Evolutionary conservation across 2,888 invertebrate genomes (phyloP), one percentile per base, ranked within the genome.

Genomic region (Diloba caeruleocephala): DNA sequence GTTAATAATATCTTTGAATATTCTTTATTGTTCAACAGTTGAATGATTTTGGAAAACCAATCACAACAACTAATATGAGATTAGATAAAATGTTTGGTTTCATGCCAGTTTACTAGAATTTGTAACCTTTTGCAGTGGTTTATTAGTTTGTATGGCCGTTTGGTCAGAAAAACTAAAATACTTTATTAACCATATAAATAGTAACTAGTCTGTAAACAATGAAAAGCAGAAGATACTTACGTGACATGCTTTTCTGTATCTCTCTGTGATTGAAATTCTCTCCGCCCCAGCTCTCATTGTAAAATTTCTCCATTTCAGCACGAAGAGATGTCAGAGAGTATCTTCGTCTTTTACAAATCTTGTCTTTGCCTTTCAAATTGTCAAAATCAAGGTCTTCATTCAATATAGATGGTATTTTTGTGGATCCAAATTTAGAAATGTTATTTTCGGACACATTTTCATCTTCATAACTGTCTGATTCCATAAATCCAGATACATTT

Each of bases 281-380:
- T 39, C 95, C 95, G 0, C 95, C 94, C 94, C 95, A 95, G 64
- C 95, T 95, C 59, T 95, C 92, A 77, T 95, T 94, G 75, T 96
- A 96, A 84, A 95, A 96, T 52, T 93, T 93, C 52, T 94, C 92
- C 95, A 96, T 94, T 72, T 95, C 95, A 1, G 83, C 89, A 31
- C 90, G 84, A 38, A 93, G 82, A 55, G 88, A 85, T 56, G 85
- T 82, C 58, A 89, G 75, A 58, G 92, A 93, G 74, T 90, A 93
- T 33, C 79, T 75, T 36, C 85, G 74, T 61, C 79, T 80, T 53
- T 81, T 90, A 50, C 83, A 86, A 28, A 84, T 77, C 46, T 81
- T 88, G 21, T 85, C 81, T 34, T 84, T 90, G 5, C 92, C 90
- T 61, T 92, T 92, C 46, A 92, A 76, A 76, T 91, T 90, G 61